Evolutionary conservation across 2,113 vertebrate species (phyloP).

Genomic region (Psammodynastes pulverulentus): DNA sequence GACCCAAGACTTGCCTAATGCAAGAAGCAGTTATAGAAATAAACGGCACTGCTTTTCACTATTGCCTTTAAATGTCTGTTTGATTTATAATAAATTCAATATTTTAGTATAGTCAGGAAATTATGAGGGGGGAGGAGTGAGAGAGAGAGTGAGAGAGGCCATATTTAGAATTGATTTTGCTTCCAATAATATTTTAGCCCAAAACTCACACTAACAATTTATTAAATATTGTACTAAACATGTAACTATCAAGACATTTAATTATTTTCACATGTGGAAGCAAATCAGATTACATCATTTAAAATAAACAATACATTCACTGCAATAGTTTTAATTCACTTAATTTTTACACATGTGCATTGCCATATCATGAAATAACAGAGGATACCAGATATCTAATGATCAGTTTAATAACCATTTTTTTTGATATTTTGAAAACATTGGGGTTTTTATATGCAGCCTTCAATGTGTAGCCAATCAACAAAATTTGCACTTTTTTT

Average conservation of each 20-base stretch:
- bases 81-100: background rate
- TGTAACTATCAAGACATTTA: background rate
- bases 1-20: background rate
- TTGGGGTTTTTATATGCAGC: conserved; percentile 28
- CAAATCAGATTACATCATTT: background rate
- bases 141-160: background rate
- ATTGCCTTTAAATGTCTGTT: background rate
- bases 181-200: background rate
- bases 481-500: conserved; percentile 47
- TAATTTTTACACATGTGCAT: conserved; percentile 28
- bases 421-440: conserved; percentile 45
- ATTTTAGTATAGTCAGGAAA: background rate
- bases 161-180: background rate
- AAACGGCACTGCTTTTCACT: background rate
- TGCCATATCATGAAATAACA: conserved; percentile 32
- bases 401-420: conserved; percentile 47
- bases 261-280: background rate
- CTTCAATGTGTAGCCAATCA: conserved; percentile 58
- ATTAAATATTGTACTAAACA: background rate
- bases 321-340: conserved; percentile 27
- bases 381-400: conserved; percentile 29
- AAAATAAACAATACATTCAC: conserved; percentile 28
- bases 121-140: too few species aligned
- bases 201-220: background rate
- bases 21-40: background rate